Evolutionary conservation across 2,888 invertebrate species (phyloP), one percentile per base, ranked within the genome.

Genomic region (Chironomus riparius): DNA sequence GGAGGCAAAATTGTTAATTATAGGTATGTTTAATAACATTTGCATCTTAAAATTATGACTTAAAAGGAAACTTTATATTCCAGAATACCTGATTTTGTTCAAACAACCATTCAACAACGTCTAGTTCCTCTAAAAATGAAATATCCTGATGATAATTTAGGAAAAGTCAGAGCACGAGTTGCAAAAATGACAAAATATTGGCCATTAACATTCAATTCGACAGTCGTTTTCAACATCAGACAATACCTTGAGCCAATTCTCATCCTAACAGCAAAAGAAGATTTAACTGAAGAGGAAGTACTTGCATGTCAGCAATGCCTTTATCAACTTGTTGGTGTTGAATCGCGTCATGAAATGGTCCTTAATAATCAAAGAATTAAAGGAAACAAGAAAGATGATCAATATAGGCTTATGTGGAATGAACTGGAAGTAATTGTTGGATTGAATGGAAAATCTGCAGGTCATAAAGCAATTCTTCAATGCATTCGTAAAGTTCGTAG

Each of bases 1-100:
- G 98, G 98, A 0, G 98, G 97, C 0, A 86, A 96, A 62, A 94
- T 98, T 62, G 94, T 95, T 0, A 98, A 98, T 83, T 98, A 98
- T 81, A 87, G 38, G 38, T 93, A 38, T 10, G 38, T 7, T 10
- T 1, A 68, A 22, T 77, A 71, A 24, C n/a, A n/a, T n/a, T n/a
- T n/a, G 28, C 38, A 10, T 38, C 4, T 65, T 15, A 70, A 68
- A 68, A 65, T 50, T 28, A 4, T 21, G 2, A 4, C 47, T 76
- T 70, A 56, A 2, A 62, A 21, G 68, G n/a, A 5, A 70, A 78
- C 76, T 7, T 79, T 65, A 22, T 80, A 85, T 38, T 38, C 38
- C 38, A 38, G 90, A 77, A 88, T 90, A 78, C 86, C 91, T 83
- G 97, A 97, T 84, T 95, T 97, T 83, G 95, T 95, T 0, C 88